Evolutionary conservation across 2,797 vertebrate genomes (phyloP), one percentile per base, ranked within the genome.

Genomic region (Takifugu rubripes): DNA sequence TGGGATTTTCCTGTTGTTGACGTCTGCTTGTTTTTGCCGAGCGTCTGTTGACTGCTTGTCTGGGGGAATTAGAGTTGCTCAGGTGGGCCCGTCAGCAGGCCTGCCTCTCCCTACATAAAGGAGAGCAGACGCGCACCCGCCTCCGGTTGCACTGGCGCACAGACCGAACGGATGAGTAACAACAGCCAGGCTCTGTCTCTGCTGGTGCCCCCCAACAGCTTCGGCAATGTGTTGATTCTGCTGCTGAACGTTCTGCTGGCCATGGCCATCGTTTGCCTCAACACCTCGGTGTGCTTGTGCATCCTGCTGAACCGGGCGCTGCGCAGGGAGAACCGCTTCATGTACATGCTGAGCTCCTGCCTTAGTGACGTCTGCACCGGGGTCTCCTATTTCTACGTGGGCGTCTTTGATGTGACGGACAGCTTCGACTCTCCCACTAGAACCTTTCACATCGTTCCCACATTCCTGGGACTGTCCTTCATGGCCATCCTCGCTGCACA

Each of bases 301-400:
- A 86, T 90, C 5, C 8, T 90, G 78, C 53, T 86, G 10, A 82
- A 78, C 79, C 11, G 59, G 55, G 75, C 86, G n/a, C 84, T 92
- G 59, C 88, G 86, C 61, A 60, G 42, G 2, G 86, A 92, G 80
- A 92, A 92, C 78, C 88, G 91, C 64, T 91, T 90, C 77, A 83
- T 93, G 87, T 93, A 92, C 84, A 93, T 93, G 92, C 65, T 93
- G 64, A 93, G 91, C 79, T 91, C 91, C 10, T 92, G 92, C 58
- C 7, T 87, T 49, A 93, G 92, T 48, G 92, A 93, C 84, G 61
- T 89, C 45, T 90, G 92, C 64, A 79, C 84, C 0, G 92, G 92
- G 1, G 81, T 89, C 14, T 88, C 90, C 0, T 92, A 91, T 54
- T 93, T 89, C 58, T 92, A 92, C 42, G 82, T 68, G 0, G 91